Conservation (phyloP, 2,888 invertebrate genomes). For the Andrena haemorrhoa region DNA sequence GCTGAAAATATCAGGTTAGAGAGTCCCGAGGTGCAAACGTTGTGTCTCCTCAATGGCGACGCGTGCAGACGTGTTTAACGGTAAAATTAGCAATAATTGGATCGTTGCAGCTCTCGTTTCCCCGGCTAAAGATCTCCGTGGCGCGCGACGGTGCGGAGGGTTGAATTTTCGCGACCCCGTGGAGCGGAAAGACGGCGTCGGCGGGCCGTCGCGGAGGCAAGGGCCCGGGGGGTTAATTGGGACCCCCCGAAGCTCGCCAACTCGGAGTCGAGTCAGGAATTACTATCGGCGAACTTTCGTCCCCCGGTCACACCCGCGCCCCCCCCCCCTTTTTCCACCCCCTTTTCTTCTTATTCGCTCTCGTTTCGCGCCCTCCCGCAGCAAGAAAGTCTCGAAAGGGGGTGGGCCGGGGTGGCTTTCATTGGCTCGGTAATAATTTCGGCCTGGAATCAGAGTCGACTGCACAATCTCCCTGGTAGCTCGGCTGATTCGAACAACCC, state of each 20-base stretch:
- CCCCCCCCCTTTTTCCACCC: constrained; percentile 23
- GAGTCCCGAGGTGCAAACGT: not conserved
- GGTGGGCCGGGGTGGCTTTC: constrained; percentile 27
- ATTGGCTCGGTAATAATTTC: constrained; percentile 66
- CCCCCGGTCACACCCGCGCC: constrained; percentile 7
- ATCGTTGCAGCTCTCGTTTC: not conserved
- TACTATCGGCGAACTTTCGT: constrained; percentile 72
- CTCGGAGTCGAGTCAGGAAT: constrained; percentile 74
- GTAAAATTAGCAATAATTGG: too few species aligned
- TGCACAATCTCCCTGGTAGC: constrained; percentile 44
- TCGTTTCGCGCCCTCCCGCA: constrained; percentile 51
- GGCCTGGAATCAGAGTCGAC: constrained; percentile 48
- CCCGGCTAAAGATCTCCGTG: not conserved
- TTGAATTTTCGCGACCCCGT: constrained; percentile 54
- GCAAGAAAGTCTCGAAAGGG: constrained; percentile 58
- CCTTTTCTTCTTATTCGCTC: constrained; percentile 23
- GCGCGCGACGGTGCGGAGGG: not conserved
- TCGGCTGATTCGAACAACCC: constrained; percentile 37
- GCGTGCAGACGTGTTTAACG: too few species aligned
- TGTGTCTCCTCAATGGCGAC: not conserved
- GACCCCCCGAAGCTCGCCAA: constrained; percentile 62
- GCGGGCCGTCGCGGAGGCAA: constrained; percentile 31
- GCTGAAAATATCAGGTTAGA: not conserved
- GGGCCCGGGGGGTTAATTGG: constrained; percentile 72
- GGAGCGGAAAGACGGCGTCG: constrained; percentile 47